Percentiles rank a stretch among this genome's conserved stretches.
These are phyloP conservation scores for Cyrtodaria siliqua DNA, from an alignment of 2,888 invertebrate genomes.

Conservation along the genomic window DNA sequence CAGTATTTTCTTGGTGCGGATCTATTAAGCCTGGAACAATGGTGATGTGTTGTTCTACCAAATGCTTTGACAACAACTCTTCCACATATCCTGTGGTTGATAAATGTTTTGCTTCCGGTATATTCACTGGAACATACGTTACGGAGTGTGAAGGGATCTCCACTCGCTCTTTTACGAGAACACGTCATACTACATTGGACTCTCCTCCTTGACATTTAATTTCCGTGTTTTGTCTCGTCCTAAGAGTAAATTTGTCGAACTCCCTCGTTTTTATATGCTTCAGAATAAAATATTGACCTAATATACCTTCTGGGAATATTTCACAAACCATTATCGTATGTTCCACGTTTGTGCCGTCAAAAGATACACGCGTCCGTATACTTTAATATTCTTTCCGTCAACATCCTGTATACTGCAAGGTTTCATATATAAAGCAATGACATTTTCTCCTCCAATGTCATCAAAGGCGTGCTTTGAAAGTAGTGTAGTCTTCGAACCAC, in stretches of 20 bases:
- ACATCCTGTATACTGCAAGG: constrained; percentile 9
- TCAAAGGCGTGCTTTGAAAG: constrained; percentile 33
- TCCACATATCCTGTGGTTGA: constrained; percentile 7
- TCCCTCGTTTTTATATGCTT: constrained; percentile 23
- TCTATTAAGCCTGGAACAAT: constrained; percentile 16
- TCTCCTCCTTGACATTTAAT: constrained; percentile 14
- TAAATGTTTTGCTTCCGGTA: background rate
- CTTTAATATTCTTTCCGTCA: constrained; percentile 12
- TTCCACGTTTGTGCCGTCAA: background rate
- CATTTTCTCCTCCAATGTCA: background rate
- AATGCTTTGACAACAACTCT: background rate
- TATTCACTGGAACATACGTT: constrained; percentile 18
- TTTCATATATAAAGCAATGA: background rate
- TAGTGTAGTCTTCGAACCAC: constrained; percentile 34
- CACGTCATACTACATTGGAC: constrained; percentile 4
- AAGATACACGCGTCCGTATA: constrained; percentile 4
- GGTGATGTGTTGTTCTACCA: background rate
- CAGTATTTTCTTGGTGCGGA: background rate
- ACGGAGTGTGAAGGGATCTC: too few species aligned
- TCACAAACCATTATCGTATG: constrained; percentile 27
- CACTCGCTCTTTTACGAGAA: constrained; percentile 12
- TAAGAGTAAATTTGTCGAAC: constrained; percentile 13
- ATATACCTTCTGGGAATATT: constrained; percentile 1
- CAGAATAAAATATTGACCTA: constrained; percentile 4
- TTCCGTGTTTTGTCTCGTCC: background rate